These are phyloP conservation scores for Ibidorhyncha struthersii DNA, from an alignment of 2,113 vertebrate genomes.

Conservation along the genomic window DNA sequence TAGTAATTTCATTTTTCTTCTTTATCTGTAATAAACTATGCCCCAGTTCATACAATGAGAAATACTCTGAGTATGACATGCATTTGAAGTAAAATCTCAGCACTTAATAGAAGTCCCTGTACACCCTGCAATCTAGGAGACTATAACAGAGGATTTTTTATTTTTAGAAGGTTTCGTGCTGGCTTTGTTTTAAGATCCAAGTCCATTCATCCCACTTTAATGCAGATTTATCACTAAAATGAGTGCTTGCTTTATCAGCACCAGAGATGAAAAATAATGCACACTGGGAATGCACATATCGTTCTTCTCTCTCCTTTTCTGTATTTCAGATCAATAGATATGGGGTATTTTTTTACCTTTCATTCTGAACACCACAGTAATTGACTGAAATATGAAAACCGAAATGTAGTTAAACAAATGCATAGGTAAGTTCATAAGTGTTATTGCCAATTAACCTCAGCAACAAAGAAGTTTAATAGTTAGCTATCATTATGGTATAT, in stretches of 20 bases:
- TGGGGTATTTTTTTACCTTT: not conserved
- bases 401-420: not conserved
- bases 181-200: slow-evolving; percentile 41
- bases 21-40: slow-evolving; percentile 7
- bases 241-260: slow-evolving; percentile 30
- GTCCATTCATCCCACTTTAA: slow-evolving; percentile 10
- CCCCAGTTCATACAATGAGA: not conserved
- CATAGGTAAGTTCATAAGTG: not conserved
- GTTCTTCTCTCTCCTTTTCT: not conserved
- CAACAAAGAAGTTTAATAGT: not conserved
- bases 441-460: not conserved
- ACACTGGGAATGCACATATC: not conserved
- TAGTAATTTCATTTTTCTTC: not conserved
- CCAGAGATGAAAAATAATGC: slow-evolving; percentile 15
- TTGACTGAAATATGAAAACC: not conserved
- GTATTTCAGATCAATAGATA: not conserved
- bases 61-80: not conserved
- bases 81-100: slow-evolving; percentile 24
- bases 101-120: not conserved
- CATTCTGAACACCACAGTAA: not conserved
- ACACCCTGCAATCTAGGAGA: not conserved
- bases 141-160: not conserved
- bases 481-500: not conserved
- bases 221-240: slow-evolving; percentile 46
- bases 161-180: not conserved